These are phyloP conservation scores for Gibbula magus DNA, from an alignment of 2,888 invertebrate species.

Conservation along the genomic window DNA sequence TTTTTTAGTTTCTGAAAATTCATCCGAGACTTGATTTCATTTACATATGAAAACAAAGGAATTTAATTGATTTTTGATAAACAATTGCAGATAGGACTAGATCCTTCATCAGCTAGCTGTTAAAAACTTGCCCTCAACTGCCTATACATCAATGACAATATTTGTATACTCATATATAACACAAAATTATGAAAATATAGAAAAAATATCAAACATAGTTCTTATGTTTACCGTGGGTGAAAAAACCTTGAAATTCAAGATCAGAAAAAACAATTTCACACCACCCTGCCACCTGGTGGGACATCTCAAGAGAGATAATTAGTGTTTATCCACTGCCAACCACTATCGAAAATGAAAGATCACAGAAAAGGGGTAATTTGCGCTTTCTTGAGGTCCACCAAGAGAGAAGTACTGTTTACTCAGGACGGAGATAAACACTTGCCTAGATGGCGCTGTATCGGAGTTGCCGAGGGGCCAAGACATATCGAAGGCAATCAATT, in stretches of 20 bases:
- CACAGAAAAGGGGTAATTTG: constrained; percentile 10
- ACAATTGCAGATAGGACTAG: too few species aligned
- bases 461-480: background rate
- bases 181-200: background rate
- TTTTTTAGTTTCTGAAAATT: too few species aligned
- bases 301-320: constrained; percentile 17
- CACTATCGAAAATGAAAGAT: constrained; percentile 13
- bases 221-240: background rate
- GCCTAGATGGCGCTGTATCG: background rate
- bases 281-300: constrained; percentile 5
- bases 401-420: background rate
- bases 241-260: background rate
- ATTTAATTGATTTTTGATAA: too few species aligned
- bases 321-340: constrained; percentile 12
- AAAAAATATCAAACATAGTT: background rate
- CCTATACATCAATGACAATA: too few species aligned
- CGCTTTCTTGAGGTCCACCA: background rate
- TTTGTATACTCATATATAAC: background rate
- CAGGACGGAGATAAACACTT: constrained; percentile 1
- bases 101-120: too few species aligned
- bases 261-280: background rate
- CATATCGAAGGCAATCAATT: constrained; percentile 10
- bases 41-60: too few species aligned
- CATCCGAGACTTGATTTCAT: too few species aligned
- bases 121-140: too few species aligned